These are phyloP conservation scores for Hypotaenidia philippensis DNA, from an alignment of 2,797 vertebrate genomes.

Conservation along the genomic window DNA sequence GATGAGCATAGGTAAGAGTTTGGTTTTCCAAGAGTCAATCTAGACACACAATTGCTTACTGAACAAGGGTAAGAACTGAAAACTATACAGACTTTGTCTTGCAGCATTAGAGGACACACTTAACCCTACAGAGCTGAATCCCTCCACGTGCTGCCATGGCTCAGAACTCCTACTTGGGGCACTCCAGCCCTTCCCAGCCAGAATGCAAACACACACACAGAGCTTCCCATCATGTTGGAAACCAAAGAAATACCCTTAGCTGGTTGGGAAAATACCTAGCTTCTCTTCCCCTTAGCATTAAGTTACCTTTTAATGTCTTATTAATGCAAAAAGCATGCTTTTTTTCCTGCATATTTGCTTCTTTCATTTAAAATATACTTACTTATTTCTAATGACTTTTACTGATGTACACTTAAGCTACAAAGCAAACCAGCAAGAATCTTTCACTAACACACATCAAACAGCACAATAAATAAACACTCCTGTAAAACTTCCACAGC, in stretches of 20 bases:
- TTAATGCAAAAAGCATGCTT: background rate
- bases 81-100: accelerated
- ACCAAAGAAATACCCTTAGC: accelerated
- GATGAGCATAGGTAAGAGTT: background rate
- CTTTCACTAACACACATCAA: accelerated
- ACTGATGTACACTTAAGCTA: no score
- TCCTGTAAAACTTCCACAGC: accelerated
- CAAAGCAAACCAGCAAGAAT: background rate
- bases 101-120: accelerated
- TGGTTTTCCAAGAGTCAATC: background rate
- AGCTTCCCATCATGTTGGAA: background rate
- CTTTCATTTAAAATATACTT: background rate
- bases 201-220: background rate
- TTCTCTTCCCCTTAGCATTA: background rate
- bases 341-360: background rate
- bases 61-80: background rate
- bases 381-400: background rate
- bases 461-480: background rate
- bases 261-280: background rate
- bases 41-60: background rate
- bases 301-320: background rate
- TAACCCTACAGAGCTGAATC: background rate
- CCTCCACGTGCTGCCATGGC: background rate
- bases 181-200: background rate
- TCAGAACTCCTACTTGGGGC: background rate